Conservation (phyloP, 1,140 invertebrate genomes). For the Oryzaephilus surinamensis region DNA sequence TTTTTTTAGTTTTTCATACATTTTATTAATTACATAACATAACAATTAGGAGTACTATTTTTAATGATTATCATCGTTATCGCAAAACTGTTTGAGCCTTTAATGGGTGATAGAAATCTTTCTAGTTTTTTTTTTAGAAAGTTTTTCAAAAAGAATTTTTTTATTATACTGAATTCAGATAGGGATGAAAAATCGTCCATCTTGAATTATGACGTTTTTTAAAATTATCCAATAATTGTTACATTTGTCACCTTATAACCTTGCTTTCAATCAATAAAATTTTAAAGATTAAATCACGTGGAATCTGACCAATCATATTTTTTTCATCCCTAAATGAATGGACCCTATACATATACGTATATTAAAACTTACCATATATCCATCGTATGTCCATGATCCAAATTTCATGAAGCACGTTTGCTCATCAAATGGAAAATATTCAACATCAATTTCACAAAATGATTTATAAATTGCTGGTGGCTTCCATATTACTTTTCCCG, state of each 20-base stretch:
- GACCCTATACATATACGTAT: no score
- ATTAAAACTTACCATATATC: constrained; percentile 73
- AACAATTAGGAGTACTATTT: constrained; percentile 32
- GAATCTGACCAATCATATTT: no score
- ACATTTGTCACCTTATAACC: no score
- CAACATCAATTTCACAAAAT: constrained; percentile 93
- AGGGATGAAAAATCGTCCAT: no score
- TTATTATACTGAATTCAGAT: no score
- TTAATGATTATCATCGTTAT: constrained; percentile 35
- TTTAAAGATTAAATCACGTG: no score
- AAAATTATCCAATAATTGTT: no score
- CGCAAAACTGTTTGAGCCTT: constrained; percentile 16
- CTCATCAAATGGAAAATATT: constrained; percentile 93
- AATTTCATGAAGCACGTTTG: constrained; percentile 97
- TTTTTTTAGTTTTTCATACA: constrained; percentile 18
- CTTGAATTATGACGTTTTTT: no score
- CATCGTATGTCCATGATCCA: constrained; percentile 90
- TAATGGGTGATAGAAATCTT: constrained; percentile 6
- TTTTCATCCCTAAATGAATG: no score
- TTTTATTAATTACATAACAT: constrained; percentile 22
- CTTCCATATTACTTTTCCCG: constrained; percentile 92
- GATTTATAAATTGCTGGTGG: constrained; percentile 97
- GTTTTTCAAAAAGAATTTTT: no score
- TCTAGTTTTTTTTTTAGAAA: not conserved
- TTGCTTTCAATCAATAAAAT: no score